Base-by-base conservation (phyloP, 2,888 invertebrate species). In the Calliscelio sp. region DNA sequence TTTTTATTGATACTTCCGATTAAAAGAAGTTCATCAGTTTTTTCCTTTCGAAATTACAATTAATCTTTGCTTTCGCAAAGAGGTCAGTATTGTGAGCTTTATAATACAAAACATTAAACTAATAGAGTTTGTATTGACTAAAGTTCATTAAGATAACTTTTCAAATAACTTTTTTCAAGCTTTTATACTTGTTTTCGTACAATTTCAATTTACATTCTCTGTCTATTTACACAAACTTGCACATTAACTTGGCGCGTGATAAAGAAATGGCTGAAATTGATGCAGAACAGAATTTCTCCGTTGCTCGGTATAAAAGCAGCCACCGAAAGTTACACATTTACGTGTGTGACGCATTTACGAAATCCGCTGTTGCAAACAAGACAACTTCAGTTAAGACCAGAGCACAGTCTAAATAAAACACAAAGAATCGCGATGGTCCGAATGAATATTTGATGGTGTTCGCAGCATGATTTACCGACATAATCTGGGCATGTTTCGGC, bases 341-440 rank as follows among this genome's bases (percentile, higher is more conserved):
- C 24, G 28, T 32, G 18, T 46, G 46, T 32, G 46, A 63, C 63
- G 46, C 44, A 32, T 16, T 1, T 57, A 46, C 20, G 46, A 11
- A 46, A 18, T 41, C n/a, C 11, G 38, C n/a, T 41, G 5, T 41
- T 11, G 38, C n/a, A 41, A 41, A 41, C 11, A 41, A 41, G 38
- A 8, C 38, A 14, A 14, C 14, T 18, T 63, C 25, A 44, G 28
- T 46, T 24, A 44, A 46, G 24, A 46, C 16, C 44, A 46, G 63
- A 46, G 18, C 44, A 7, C 63, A 20, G 25, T 63, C 63, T 63
- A 44, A 63, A 63, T 63, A 63, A 63, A 63, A 57, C 57, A 32
- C 46, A 63, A 44, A 46, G 63, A 63, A 63, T 63, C 16, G 44
- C 16, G 24, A 8, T 20, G 14, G 41, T 0, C 32, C n/a, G 16